Conservation (phyloP, 1,140 invertebrate genomes). For the Diabrotica undecimpunctata region DNA sequence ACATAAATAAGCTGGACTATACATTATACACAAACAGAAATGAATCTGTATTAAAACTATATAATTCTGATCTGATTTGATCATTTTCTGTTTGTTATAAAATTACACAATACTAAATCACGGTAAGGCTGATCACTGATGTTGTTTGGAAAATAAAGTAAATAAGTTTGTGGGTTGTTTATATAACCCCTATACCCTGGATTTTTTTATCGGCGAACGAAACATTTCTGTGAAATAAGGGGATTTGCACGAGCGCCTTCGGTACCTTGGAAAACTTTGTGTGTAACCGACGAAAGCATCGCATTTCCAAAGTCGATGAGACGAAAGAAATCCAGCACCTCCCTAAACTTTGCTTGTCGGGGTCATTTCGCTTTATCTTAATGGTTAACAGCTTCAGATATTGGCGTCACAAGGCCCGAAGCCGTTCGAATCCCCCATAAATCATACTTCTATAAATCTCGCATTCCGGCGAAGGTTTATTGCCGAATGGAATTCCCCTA, state of each 20-base stretch:
- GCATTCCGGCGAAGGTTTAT: conserved; percentile 32
- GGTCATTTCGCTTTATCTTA: conserved; percentile 21
- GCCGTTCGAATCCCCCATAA: conserved; percentile 19
- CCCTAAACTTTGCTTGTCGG: conserved; percentile 11
- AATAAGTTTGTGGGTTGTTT: background rate
- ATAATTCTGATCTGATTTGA: no score
- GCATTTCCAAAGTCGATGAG: conserved; percentile 10
- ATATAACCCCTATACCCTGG: background rate
- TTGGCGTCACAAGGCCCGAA: conserved; percentile 11
- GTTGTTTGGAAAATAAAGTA: background rate
- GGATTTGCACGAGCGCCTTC: background rate
- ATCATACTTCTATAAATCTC: conserved; percentile 35
- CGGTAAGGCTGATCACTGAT: no score
- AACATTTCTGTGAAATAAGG: conserved; percentile 2
- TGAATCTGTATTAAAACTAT: no score
- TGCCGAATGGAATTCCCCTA: conserved; percentile 27
- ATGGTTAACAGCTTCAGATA: conserved; percentile 20
- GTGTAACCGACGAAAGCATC: conserved; percentile 7
- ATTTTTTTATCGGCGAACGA: background rate
- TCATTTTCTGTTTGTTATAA: no score
- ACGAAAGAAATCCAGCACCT: conserved; percentile 7
- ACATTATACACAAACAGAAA: no score
- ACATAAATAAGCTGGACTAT: no score
- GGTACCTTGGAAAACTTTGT: background rate
- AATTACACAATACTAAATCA: no score